phyloP scores from a whole-genome alignment of 2,888 invertebrate genomes.

The Ischnura elegans region DNA sequence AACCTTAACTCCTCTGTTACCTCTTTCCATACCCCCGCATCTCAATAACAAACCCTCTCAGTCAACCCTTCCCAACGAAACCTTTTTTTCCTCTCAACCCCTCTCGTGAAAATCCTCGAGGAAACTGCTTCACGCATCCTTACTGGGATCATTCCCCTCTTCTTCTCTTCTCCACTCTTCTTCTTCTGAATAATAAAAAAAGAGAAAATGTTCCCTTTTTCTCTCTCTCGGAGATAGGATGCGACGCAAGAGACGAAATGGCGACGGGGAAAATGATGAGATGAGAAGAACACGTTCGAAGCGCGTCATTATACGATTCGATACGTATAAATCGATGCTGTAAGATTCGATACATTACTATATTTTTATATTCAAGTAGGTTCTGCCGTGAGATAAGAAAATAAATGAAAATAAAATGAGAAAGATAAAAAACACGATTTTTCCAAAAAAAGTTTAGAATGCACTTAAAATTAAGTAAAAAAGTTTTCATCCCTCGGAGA shows the following conservation, averaged over 20 bases:
- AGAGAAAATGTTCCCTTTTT: not conserved
- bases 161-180: not conserved
- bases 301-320: too few species aligned
- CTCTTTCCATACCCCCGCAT: not conserved
- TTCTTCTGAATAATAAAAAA: not conserved
- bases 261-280: not conserved
- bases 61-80: not conserved
- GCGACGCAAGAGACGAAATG: conserved; percentile 4
- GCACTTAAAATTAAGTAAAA: too few species aligned
- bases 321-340: too few species aligned
- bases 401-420: too few species aligned
- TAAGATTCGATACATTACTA: too few species aligned
- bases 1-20: not conserved
- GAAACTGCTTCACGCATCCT: not conserved
- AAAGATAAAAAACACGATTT: too few species aligned
- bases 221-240: not conserved
- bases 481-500: too few species aligned
- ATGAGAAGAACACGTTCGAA: not conserved
- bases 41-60: not conserved
- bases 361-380: too few species aligned
- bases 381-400: too few species aligned
- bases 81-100: too few species aligned
- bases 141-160: not conserved
- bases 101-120: not conserved
- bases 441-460: too few species aligned